A percentile compares a stretch with the other conserved stretches of the same genome.
Conservation (phyloP, 2,888 invertebrate genomes). For the Seira musarum region DNA sequence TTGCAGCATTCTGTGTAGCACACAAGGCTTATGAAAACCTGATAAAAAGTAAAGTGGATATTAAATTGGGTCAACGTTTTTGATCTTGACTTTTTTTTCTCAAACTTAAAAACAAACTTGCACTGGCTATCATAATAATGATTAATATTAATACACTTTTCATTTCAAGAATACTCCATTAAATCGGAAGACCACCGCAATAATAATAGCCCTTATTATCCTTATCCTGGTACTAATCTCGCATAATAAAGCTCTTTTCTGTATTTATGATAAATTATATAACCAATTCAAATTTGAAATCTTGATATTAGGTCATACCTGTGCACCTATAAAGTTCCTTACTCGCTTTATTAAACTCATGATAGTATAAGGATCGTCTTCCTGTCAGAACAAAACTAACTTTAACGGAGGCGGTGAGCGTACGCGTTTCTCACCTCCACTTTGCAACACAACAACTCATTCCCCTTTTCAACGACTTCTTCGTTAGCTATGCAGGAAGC, state of each 20-base stretch:
- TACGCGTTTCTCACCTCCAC: not conserved
- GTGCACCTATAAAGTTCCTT: constrained; percentile 14
- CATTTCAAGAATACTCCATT: too few species aligned
- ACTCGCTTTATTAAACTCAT: constrained; percentile 42
- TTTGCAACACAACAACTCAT: too few species aligned
- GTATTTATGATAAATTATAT: not conserved
- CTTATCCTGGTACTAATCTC: not conserved
- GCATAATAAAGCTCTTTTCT: not conserved
- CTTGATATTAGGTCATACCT: constrained; percentile 32
- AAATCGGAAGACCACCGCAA: too few species aligned
- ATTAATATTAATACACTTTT: too few species aligned
- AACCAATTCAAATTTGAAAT: constrained; percentile 29
- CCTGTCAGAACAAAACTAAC: not conserved
- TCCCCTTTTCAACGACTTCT: not conserved
- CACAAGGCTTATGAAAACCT: constrained; percentile 27
- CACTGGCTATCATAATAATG: not conserved
- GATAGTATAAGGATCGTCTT: constrained; percentile 8
- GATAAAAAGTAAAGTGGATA: not conserved
- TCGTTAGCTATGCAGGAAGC: not conserved
- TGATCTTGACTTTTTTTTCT: not conserved
- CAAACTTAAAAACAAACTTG: constrained; percentile 4
- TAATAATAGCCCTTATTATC: not conserved
- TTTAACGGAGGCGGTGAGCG: not conserved
- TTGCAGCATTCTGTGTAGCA: constrained; percentile 49
- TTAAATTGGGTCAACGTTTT: not conserved